Conservation (phyloP, 2,113 vertebrate species). For the Plestiodon gilberti region DNA sequence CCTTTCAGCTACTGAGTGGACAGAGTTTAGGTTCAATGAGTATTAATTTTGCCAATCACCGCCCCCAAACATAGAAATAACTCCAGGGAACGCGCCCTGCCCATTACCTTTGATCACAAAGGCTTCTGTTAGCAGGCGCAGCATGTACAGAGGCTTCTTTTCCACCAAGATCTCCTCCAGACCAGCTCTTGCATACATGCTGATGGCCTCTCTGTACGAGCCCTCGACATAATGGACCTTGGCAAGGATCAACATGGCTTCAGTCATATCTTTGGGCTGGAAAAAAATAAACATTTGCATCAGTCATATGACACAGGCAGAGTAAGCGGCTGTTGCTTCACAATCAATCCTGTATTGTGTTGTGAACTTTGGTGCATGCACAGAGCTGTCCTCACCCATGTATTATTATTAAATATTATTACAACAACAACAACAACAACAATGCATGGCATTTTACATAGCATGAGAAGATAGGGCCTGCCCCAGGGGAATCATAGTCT, state of each 20-base stretch:
- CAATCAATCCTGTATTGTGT: background rate
- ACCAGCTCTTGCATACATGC: slow-evolving; percentile 92
- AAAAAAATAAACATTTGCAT: background rate
- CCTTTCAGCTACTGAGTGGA: background rate
- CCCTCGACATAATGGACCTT: slow-evolving; percentile 95
- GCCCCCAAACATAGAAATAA: background rate
- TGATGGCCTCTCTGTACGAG: slow-evolving; percentile 90
- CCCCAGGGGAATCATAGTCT: no score
- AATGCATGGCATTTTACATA: no score
- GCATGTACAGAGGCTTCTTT: slow-evolving; percentile 87
- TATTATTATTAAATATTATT: no score
- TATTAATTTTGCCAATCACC: background rate
- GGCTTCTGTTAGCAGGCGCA: slow-evolving; percentile 93
- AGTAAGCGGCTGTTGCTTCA: background rate
- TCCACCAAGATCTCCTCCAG: slow-evolving; percentile 88
- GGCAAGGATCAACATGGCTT: slow-evolving; percentile 92
- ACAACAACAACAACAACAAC: no score
- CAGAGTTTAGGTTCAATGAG: background rate
- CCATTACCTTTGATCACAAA: slow-evolving; percentile 94
- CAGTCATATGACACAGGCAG: background rate
- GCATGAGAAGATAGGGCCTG: no score
- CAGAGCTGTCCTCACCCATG: background rate
- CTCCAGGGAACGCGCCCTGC: background rate
- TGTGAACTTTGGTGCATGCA: background rate
- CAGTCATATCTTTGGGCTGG: slow-evolving; percentile 88